Base-by-base conservation (phyloP, 2,113 vertebrate species). In the Fregata magnificens region DNA sequence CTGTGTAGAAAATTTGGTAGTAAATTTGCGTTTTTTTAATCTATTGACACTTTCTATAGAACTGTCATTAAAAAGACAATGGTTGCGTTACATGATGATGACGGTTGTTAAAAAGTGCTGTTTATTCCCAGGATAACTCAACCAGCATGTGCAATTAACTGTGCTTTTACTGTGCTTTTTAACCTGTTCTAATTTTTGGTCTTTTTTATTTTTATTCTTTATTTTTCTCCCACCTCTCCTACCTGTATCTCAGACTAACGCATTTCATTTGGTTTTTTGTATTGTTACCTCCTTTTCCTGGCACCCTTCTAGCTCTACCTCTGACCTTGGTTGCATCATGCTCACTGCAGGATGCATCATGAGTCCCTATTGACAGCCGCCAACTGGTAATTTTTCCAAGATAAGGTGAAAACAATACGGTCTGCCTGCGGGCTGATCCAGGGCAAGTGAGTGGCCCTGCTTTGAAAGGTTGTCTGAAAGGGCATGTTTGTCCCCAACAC, bases 401-500 rank as follows among this genome's bases (percentile, higher is more conserved):
- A 15, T 36, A 44, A 94, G 78, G 74, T 77, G 55, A 95, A 91
- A 91, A 65, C 22, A 80, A n/a, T 29, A 14, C 0, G 4, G 19
- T 55, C 47, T 90, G 87, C 61, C 82, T 32, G 53, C 73, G 50
- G 78, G 78, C 58, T 95, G 89, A 91, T 91, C 71, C 93, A 82
- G 84, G 93, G 91, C 71, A 66, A 77, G 78, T 34, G 82, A 94
- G 71, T 88, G 82, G 87, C 63, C 94, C 71, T 80, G 73, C 70
- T 96, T 86, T 88, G 78, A 97, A 96, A 95, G 95, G 89, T 91
- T 91, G 84, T 67, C 74, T 85, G 87, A 96, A 95, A 96, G 93
- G 91, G 94, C 93, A 96, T 97, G 94, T 97, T 97, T 97, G 89
- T 94, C 61, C 81, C 96, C 88, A 92, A 94, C 49, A 86, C 70